Evolutionary conservation across 2,113 vertebrate species (phyloP).

Genomic region (Oceanites oceanicus): DNA sequence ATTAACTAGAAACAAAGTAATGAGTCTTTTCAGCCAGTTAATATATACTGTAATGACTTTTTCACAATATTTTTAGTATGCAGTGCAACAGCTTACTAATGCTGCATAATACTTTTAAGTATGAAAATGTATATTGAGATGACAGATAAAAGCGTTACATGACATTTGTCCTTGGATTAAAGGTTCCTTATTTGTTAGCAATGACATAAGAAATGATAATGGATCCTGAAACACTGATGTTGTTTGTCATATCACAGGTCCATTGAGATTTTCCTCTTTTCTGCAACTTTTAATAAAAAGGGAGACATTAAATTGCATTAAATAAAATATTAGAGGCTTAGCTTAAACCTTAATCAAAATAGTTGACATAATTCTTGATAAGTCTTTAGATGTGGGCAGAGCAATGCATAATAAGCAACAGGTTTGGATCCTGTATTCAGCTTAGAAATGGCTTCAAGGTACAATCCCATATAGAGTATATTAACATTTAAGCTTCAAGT

Average conservation of each 20-base stretch:
- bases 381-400: not conserved
- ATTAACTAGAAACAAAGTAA: not conserved
- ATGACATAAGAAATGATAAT: conserved; percentile 54
- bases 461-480: not conserved
- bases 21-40: not conserved
- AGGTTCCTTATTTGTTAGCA: conserved; percentile 44
- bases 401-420: not conserved
- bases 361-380: conserved; percentile 15
- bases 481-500: conserved; percentile 12
- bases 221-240: conserved; percentile 7
- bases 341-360: conserved; percentile 9
- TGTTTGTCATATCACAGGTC: conserved; percentile 38
- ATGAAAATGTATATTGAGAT: conserved; percentile 1
- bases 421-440: not conserved
- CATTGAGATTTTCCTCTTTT: conserved; percentile 10
- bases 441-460: not conserved
- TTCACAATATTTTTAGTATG: not conserved
- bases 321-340: not conserved
- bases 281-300: conserved; percentile 38
- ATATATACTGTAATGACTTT: not conserved
- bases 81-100: not conserved
- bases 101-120: conserved; percentile 6
- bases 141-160: conserved; percentile 21
- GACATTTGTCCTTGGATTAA: conserved; percentile 50
- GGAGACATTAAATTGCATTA: not conserved